These are phyloP conservation scores for Hyla sarda DNA, from an alignment of 2,113 vertebrate genomes.

Conservation along the genomic window DNA sequence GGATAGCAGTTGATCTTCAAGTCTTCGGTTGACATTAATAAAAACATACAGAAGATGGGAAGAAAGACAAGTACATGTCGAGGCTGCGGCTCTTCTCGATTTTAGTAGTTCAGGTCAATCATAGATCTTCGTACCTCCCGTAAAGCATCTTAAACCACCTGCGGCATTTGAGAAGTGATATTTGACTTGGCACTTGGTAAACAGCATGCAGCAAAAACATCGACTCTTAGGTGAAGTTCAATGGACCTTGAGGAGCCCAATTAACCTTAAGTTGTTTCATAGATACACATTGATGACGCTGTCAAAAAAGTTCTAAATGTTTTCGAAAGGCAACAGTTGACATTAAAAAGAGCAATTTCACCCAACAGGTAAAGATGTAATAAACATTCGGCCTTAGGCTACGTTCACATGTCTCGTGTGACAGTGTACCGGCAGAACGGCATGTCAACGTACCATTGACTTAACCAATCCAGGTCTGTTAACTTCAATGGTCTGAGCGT, in stretches of 20 bases:
- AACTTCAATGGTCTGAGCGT: too few species aligned
- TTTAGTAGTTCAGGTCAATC: slow-evolving; percentile 45
- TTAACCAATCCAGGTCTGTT: too few species aligned
- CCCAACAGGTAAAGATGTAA: neutral
- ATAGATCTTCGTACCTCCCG: neutral
- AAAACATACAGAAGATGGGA: slow-evolving; percentile 9
- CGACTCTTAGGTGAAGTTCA: neutral
- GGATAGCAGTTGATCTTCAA: slow-evolving; percentile 28
- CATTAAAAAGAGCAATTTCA: neutral
- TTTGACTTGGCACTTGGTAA: slow-evolving; percentile 9
- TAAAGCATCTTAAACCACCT: neutral
- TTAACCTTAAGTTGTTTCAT: neutral
- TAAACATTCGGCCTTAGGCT: neutral
- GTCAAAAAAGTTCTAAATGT: neutral
- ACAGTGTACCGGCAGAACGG: too few species aligned
- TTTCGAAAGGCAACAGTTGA: neutral
- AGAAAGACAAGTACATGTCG: slow-evolving; percentile 18
- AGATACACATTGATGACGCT: neutral
- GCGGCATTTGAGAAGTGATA: slow-evolving; percentile 8
- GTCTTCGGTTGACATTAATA: slow-evolving; percentile 3
- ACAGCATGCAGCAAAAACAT: neutral
- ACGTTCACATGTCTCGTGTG: too few species aligned
- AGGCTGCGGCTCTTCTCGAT: neutral
- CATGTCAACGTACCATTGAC: too few species aligned
- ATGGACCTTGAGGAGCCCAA: neutral